These are phyloP conservation scores for Holocentrus rufus DNA, from an alignment of 2,797 vertebrate species.

Conservation along the genomic window DNA sequence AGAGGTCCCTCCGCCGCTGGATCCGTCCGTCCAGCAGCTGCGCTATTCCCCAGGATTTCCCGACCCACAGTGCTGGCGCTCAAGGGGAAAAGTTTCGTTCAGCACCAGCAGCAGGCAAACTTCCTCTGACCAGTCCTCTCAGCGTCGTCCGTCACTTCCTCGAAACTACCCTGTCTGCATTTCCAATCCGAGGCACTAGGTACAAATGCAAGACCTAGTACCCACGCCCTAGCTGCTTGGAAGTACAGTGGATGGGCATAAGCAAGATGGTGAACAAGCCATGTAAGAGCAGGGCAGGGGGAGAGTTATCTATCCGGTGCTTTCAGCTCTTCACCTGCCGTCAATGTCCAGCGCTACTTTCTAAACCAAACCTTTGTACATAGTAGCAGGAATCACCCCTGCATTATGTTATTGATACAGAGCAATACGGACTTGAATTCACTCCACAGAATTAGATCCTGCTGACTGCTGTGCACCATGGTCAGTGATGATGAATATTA, in stretches of 20 bases:
- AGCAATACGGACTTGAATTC: not conserved
- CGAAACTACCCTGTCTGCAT: slow-evolving; percentile 73
- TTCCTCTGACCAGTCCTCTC: slow-evolving; percentile 79
- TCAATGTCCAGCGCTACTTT: not conserved
- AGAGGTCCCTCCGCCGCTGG: slow-evolving; percentile 58
- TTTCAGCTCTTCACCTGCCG: slow-evolving; percentile 7
- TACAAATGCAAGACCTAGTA: slow-evolving; percentile 5
- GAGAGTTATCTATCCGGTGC: slow-evolving; percentile 11
- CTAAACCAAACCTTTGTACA: slow-evolving; percentile 8
- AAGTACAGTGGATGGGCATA: slow-evolving; percentile 29
- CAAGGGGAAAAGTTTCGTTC: slow-evolving; percentile 75
- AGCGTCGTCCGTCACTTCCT: slow-evolving; percentile 83
- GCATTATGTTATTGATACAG: not conserved
- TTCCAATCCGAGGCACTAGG: slow-evolving; percentile 57
- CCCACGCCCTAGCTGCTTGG: slow-evolving; percentile 54
- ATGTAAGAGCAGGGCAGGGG: accelerated
- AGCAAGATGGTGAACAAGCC: slow-evolving; percentile 56
- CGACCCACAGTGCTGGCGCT: slow-evolving; percentile 62
- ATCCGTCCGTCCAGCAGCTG: slow-evolving; percentile 46
- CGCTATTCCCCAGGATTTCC: slow-evolving; percentile 30
- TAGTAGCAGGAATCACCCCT: not conserved
- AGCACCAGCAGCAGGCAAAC: slow-evolving; percentile 76
- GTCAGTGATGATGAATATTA: too few relatives aligned
- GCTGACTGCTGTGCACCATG: not conserved
- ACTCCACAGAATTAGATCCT: not conserved